These are phyloP conservation scores for Alosa alosa DNA, from an alignment of 2,113 vertebrate genomes.

Conservation along the genomic window DNA sequence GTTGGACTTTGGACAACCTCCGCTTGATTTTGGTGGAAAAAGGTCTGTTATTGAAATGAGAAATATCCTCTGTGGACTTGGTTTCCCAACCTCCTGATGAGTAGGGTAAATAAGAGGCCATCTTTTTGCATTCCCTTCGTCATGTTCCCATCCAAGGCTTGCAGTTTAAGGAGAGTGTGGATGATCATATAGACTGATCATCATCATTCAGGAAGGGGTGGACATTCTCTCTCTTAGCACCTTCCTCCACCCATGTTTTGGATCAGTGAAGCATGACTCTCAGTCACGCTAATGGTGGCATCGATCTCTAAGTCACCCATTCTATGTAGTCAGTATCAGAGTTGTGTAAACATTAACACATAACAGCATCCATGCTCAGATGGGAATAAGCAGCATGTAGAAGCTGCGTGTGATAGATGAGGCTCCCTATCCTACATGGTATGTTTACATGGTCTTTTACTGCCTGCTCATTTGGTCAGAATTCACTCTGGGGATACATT, in stretches of 20 bases:
- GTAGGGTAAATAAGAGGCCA: neutral
- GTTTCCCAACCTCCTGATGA: neutral
- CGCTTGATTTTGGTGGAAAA: slow-evolving; percentile 28
- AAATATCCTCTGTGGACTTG: neutral
- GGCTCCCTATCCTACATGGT: neutral
- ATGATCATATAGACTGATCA: neutral
- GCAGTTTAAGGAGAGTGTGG: neutral
- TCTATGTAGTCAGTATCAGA: neutral
- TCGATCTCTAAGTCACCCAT: neutral
- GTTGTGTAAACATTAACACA: neutral
- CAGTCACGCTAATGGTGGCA: neutral
- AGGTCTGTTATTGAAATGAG: slow-evolving; percentile 3
- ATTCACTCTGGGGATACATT: neutral
- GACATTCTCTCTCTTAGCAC: neutral
- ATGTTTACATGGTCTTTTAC: neutral
- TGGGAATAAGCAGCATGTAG: neutral
- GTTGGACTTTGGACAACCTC: slow-evolving; percentile 10
- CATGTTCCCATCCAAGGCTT: neutral
- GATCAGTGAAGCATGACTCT: neutral
- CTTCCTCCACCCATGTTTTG: neutral
- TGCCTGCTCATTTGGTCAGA: neutral
- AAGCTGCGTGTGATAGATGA: neutral
- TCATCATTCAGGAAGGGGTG: neutral
- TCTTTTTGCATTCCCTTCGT: neutral
- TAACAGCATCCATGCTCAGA: neutral